Conservation (phyloP, 1,140 invertebrate genomes). For the Araneus ventricosus region DNA sequence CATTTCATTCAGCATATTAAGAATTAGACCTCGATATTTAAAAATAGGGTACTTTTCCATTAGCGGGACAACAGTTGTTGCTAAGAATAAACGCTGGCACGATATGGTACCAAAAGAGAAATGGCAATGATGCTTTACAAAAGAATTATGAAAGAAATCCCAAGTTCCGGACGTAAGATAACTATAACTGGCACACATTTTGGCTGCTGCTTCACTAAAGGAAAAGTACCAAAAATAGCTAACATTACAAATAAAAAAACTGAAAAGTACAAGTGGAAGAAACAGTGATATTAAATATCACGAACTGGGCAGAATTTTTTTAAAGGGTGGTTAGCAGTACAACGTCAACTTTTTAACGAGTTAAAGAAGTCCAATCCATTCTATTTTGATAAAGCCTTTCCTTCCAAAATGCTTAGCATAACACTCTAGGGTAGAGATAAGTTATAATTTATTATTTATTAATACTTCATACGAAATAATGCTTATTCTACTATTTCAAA, state of each 20-base stretch:
- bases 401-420: neutral
- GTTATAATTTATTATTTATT: neutral
- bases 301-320: neutral
- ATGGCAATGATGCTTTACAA: too few relatives aligned
- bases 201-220: neutral
- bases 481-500: neutral
- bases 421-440: neutral
- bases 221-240: neutral
- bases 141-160: too few relatives aligned
- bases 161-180: too few relatives aligned
- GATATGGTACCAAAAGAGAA: too few relatives aligned
- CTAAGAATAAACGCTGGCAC: too few relatives aligned
- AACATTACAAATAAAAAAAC: neutral
- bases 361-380: slow-evolving; percentile 32
- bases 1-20: neutral
- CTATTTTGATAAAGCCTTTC: slow-evolving; percentile 23
- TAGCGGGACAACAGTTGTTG: too few relatives aligned
- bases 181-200: too few relatives aligned
- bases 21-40: neutral
- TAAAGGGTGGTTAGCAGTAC: neutral
- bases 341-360: neutral
- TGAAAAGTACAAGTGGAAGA: neutral
- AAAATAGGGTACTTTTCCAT: too few relatives aligned
- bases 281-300: neutral
- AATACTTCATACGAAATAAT: neutral